Conservation (phyloP, 2,888 invertebrate species). For the Drosophila buzzatii region DNA sequence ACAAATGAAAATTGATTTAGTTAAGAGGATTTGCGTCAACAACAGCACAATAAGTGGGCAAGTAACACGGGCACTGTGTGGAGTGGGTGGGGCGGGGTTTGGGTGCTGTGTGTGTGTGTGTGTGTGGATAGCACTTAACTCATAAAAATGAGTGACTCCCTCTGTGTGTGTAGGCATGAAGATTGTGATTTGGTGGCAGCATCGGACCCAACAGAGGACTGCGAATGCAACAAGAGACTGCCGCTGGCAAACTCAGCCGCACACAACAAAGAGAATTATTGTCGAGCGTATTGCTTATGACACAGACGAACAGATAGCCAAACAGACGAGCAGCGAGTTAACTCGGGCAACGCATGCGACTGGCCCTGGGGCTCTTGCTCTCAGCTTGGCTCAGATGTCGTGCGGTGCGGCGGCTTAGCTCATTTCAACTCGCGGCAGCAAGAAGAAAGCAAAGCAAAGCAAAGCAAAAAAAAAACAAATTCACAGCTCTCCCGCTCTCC, state of each 20-base stretch:
- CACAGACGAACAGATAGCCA: slow-evolving; percentile 55
- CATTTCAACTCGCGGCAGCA: slow-evolving; percentile 65
- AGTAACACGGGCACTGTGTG: slow-evolving; percentile 58
- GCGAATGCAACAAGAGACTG: slow-evolving; percentile 66
- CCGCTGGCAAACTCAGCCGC: slow-evolving; percentile 31
- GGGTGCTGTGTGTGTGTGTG: slow-evolving; percentile 36
- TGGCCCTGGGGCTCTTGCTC: not conserved
- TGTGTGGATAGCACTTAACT: slow-evolving; percentile 72
- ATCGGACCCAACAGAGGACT: not conserved
- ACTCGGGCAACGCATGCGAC: not conserved
- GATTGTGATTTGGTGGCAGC: slow-evolving; percentile 19
- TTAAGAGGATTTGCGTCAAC: slow-evolving; percentile 81
- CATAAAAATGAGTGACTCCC: slow-evolving; percentile 71
- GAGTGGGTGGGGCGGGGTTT: not conserved
- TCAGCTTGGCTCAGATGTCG: slow-evolving; percentile 28
- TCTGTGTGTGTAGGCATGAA: slow-evolving; percentile 25
- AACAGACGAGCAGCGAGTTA: slow-evolving; percentile 7
- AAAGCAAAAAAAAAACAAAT: slow-evolving; percentile 46
- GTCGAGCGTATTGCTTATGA: slow-evolving; percentile 63
- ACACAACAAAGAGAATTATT: slow-evolving; percentile 71
- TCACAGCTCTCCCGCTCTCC: not conserved
- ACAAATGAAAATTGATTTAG: slow-evolving; percentile 80
- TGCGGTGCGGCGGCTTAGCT: slow-evolving; percentile 51
- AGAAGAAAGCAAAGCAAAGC: slow-evolving; percentile 48
- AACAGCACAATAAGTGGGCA: slow-evolving; percentile 79